A percentile compares a stretch with the other conserved stretches of the same genome.
phyloP scores from a whole-genome alignment of 2,113 vertebrate genomes.

The Sinocyclocheilus anshuiensis region DNA sequence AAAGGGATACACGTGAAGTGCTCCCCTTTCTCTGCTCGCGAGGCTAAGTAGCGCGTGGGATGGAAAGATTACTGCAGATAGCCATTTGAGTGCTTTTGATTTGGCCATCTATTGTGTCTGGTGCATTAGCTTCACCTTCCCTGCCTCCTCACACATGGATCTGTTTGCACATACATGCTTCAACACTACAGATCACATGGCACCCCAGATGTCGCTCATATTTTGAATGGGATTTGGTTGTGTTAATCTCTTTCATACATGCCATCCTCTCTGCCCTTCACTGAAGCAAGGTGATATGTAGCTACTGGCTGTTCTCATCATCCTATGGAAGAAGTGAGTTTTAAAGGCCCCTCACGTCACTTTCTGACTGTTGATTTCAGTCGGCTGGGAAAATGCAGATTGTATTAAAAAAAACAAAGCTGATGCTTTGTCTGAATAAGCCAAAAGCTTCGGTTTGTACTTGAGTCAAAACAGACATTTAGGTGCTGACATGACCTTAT shows the following conservation, averaged over 20 bases:
- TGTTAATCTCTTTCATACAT: background rate
- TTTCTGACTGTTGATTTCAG: background rate
- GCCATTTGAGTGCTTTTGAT: conserved; percentile 37
- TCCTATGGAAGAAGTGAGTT: background rate
- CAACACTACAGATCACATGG: background rate
- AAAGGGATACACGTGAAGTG: conserved; percentile 22
- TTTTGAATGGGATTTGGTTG: conserved; percentile 6
- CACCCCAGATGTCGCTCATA: background rate
- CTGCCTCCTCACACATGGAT: conserved; percentile 8
- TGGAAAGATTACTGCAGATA: conserved; percentile 40
- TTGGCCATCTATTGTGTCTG: conserved; percentile 26
- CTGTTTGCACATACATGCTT: conserved; percentile 33
- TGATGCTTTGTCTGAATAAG: background rate
- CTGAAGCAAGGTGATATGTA: background rate
- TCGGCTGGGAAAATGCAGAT: background rate
- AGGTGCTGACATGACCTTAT: background rate
- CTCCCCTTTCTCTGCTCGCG: background rate
- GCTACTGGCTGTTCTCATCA: no score
- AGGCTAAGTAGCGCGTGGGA: conserved; percentile 29
- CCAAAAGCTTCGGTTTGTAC: background rate
- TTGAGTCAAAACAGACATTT: background rate
- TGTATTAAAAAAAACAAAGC: background rate
- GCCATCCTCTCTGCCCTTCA: background rate
- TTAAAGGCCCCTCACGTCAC: background rate
- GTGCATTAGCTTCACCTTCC: conserved; percentile 25